A percentile compares a stretch with the other conserved stretches of the same genome.
Conservation (phyloP, 2,797 vertebrate genomes). For the Centroberyx gerrardi region DNA sequence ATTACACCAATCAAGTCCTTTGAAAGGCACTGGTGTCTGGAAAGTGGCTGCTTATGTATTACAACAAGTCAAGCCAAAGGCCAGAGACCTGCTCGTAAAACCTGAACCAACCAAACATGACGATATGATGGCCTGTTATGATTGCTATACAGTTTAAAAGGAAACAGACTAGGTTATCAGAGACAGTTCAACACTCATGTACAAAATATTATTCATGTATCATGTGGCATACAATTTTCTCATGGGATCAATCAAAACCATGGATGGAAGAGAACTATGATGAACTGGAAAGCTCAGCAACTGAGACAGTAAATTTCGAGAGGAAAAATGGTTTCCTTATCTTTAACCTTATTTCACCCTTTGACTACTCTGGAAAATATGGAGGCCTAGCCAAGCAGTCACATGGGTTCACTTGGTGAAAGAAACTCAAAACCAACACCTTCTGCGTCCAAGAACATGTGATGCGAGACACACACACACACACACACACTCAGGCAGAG, state of each 20-base stretch:
- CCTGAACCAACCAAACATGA: neutral
- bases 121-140: neutral
- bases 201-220: slow-evolving; percentile 1
- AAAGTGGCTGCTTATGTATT: neutral
- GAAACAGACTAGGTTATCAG: neutral
- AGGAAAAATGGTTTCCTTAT: slow-evolving; percentile 21
- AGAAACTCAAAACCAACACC: slow-evolving; percentile 89
- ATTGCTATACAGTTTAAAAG: neutral
- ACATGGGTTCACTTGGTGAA: slow-evolving; percentile 82
- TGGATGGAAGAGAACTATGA: neutral
- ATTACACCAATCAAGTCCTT: slow-evolving; percentile 34
- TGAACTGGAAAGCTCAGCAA: neutral
- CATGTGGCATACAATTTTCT: neutral
- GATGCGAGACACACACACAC: slow-evolving; percentile 71
- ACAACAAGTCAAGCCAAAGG: neutral
- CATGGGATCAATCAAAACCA: neutral
- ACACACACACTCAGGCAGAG: slow-evolving; percentile 36
- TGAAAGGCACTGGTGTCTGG: slow-evolving; percentile 15
- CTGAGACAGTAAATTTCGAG: neutral
- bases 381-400: slow-evolving; percentile 72
- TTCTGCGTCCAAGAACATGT: slow-evolving; percentile 85
- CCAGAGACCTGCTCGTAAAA: neutral
- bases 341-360: slow-evolving; percentile 77
- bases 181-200: slow-evolving; percentile 9
- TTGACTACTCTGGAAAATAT: slow-evolving; percentile 74